Base-by-base conservation (phyloP, 2,113 vertebrate genomes). In the Nothobranchius furzeri region DNA sequence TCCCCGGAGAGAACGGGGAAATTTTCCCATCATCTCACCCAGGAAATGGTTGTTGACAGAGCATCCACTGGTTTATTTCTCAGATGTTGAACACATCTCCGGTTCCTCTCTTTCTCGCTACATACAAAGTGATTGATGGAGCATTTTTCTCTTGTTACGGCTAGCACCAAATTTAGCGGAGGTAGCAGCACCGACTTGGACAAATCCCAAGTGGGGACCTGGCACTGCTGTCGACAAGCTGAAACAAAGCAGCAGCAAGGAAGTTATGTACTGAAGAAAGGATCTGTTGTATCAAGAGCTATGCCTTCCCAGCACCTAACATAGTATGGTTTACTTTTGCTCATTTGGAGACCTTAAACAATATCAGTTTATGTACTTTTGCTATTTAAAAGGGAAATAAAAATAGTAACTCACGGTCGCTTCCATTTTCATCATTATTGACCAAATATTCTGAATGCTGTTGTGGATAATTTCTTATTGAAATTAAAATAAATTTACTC, bases 21-120 rank as follows among this genome's bases (percentile, higher is more conserved):
- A 76, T 82, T 83, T 87, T 86, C 81, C 82, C 81, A 86, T 90
- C 89, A 88, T 87, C 72, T 85, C 81, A 65, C 70, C 68, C 61
- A 81, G 84, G 81, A 87, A 86, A 85, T 64, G 69, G 64, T 78
- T 88, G 77, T 74, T 85, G 83, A 83, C 83, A 85, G 73, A 79
- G 71, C 70, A 70, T 84, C 69, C 68, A 45, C 76, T 71, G 65
- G 66, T 86, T 92, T 83, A 83, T 89, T 89, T 85, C 79, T 81
- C 78, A 76, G 79, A 76, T 60, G 73, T 62, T 79, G 78, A 79
- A 53, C 43, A 51, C 52, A 56, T 37, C 55, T 47, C 62, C 15
- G 37, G 30, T 62, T 42, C 54, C 49, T 58, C 63, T 75, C 60
- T 58, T 4, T 30, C 68, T 61, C 48, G 20, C 48, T 10, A 67